phyloP scores from a whole-genome alignment of 2,113 vertebrate genomes.

The Clarias gariepinus region DNA sequence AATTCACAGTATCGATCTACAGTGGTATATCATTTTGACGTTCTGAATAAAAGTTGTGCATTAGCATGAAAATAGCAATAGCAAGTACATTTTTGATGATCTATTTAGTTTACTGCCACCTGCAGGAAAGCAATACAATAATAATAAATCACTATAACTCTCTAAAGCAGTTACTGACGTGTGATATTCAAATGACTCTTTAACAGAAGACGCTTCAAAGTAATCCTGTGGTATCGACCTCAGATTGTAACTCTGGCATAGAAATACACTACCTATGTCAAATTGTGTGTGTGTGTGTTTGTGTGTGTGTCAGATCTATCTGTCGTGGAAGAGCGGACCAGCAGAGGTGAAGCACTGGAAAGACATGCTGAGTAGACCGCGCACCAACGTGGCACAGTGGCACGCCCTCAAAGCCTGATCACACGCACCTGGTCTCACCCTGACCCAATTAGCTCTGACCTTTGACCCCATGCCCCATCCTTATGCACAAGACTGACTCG shows the following conservation, averaged over 20 bases:
- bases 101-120: not conserved
- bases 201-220: not conserved
- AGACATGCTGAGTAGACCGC: slow-evolving; percentile 96
- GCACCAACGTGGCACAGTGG: slow-evolving; percentile 95
- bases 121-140: not conserved
- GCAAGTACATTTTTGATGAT: not conserved
- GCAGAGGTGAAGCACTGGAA: slow-evolving; percentile 99
- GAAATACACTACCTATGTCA: not conserved
- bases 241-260: not conserved
- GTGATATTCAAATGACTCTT: not conserved
- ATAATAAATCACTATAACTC: not conserved
- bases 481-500: slow-evolving; percentile 79
- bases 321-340: slow-evolving; percentile 98
- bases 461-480: slow-evolving; percentile 55
- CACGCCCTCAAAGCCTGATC: slow-evolving; percentile 96
- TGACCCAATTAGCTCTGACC: not conserved
- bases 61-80: no score
- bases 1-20: not conserved
- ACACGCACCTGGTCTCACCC: slow-evolving; percentile 41
- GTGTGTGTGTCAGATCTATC: slow-evolving; percentile 83
- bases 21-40: not conserved
- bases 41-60: not conserved
- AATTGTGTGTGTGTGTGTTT: slow-evolving; percentile 34
- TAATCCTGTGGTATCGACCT: not conserved
- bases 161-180: not conserved